Conservation (phyloP, 37 sponge, comb jelly and placozoan species). For the Mnemiopsis leidyi region DNA sequence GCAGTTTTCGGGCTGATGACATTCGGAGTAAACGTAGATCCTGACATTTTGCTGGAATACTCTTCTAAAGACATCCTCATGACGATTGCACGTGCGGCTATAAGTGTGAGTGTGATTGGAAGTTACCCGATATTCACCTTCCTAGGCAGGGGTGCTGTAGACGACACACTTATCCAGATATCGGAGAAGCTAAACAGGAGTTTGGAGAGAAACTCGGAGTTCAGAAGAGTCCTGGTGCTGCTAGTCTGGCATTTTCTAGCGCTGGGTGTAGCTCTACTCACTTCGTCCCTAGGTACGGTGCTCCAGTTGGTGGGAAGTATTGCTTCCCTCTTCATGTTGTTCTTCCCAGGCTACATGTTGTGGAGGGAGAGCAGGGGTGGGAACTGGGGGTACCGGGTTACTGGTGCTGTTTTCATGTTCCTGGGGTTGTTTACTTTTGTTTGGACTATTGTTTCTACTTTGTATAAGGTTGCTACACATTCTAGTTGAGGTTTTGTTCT, state of each 20-base stretch:
- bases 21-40: neutral
- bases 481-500: too few species aligned
- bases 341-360: slow-evolving; percentile 13
- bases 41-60: neutral
- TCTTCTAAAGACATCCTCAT: neutral
- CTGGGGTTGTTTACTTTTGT: neutral
- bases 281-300: neutral
- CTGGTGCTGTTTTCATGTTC: neutral
- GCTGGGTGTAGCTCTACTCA: neutral
- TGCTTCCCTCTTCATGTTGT: slow-evolving; percentile 34
- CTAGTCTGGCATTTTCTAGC: neutral
- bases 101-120: neutral
- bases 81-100: neutral
- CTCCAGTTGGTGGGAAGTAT: neutral
- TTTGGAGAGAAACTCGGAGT: neutral
- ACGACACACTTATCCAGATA: neutral
- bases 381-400: neutral
- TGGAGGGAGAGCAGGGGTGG: neutral
- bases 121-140: slow-evolving; percentile 38
- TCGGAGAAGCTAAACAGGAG: neutral
- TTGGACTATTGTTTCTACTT: neutral
- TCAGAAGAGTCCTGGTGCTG: neutral
- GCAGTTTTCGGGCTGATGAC: neutral
- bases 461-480: neutral
- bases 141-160: slow-evolving; percentile 7